phyloP scores from a whole-genome alignment of 92 coral and sea anemone genomes.

The Epizoanthus fatuus region DNA sequence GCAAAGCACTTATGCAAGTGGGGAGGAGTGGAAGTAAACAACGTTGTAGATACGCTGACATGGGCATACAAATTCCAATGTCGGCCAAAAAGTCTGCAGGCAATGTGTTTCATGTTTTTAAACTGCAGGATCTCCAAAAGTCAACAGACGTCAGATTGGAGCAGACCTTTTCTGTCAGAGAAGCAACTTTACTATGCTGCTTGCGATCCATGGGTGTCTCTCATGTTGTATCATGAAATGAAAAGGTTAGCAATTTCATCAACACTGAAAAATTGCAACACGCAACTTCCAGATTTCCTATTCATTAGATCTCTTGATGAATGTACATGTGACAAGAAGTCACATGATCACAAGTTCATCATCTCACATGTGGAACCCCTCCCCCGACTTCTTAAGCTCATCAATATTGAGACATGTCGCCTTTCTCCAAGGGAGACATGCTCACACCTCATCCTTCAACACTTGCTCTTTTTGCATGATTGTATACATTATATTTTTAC shows the following conservation, averaged over 20 bases:
- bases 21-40: conserved; percentile 38
- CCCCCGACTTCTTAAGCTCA: too few relatives aligned
- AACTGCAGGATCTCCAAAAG: conserved; percentile 39
- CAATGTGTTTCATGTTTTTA: conserved; percentile 38
- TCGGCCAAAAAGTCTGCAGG: conserved; percentile 34
- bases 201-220: conserved; percentile 39
- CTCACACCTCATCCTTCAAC: too few relatives aligned
- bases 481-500: too few relatives aligned
- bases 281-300: background rate
- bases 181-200: conserved; percentile 43
- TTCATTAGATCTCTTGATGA: too few relatives aligned
- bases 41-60: conserved; percentile 28
- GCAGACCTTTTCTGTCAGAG: conserved; percentile 29
- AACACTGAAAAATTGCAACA: background rate
- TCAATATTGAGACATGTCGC: too few relatives aligned
- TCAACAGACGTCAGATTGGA: conserved; percentile 41
- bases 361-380: too few relatives aligned
- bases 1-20: conserved; percentile 24
- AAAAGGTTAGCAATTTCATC: conserved; percentile 19
- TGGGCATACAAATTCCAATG: conserved; percentile 42
- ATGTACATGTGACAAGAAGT: too few relatives aligned
- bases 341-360: too few relatives aligned
- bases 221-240: conserved; percentile 26
- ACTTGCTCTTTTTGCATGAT: too few relatives aligned
- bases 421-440: too few relatives aligned